Percentiles rank a stretch among this genome's conserved stretches.
phyloP scores from a whole-genome alignment of 2,888 invertebrate genomes.

The Homarus gammarus region DNA sequence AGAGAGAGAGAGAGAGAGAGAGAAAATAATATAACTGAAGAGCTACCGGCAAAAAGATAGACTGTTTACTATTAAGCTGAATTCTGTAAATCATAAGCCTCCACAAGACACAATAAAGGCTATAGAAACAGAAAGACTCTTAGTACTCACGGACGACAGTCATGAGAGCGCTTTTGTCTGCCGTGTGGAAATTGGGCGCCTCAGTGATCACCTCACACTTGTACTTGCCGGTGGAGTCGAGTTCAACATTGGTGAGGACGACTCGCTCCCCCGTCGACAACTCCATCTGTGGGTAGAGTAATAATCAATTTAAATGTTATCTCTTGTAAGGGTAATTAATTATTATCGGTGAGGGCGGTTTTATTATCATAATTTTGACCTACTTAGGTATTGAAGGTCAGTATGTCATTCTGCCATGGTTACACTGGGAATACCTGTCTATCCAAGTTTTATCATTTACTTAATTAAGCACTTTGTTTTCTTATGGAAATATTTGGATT shows the following conservation, averaged over 20 bases:
- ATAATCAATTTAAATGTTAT: too few species aligned
- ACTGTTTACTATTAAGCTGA: not conserved
- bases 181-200: slow-evolving; percentile 53
- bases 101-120: not conserved
- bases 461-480: too few species aligned
- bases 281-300: slow-evolving; percentile 42
- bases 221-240: slow-evolving; percentile 52
- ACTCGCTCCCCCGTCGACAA: slow-evolving; percentile 51
- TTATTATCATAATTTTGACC: too few species aligned
- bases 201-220: slow-evolving; percentile 62
- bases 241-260: slow-evolving; percentile 18
- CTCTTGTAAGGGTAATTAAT: too few species aligned
- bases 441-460: too few species aligned
- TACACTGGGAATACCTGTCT: too few species aligned
- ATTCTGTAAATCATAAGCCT: not conserved
- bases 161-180: slow-evolving; percentile 40
- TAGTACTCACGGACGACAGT: slow-evolving; percentile 29
- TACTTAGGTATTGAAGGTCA: too few species aligned
- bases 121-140: not conserved
- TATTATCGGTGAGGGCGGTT: too few species aligned
- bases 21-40: too few species aligned
- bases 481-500: too few species aligned
- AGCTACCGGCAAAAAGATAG: not conserved
- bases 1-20: too few species aligned
- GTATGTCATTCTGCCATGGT: too few species aligned